Evolutionary conservation across 2,797 vertebrate species (phyloP).

Genomic region (Chanos chanos): DNA sequence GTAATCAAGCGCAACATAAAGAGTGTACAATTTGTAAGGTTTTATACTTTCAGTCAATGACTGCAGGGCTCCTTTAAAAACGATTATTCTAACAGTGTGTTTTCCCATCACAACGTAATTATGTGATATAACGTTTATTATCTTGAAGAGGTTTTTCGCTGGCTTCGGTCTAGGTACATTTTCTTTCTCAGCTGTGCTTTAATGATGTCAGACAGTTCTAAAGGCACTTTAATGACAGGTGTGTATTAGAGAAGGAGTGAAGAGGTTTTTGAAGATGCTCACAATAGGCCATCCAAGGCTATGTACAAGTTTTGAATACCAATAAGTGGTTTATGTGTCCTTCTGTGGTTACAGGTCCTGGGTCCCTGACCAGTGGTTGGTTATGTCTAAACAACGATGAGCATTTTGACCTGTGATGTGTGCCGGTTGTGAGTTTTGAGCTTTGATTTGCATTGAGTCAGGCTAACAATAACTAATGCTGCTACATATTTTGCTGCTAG

Average conservation of each 20-base stretch:
- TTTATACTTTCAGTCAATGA: conserved; percentile 47
- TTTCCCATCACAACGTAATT: conserved; percentile 71
- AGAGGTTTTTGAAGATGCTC: conserved; percentile 59
- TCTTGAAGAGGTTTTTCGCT: conserved; percentile 55
- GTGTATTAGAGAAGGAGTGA: conserved; percentile 65
- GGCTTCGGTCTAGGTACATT: conserved; percentile 26
- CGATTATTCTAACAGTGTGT: conserved; percentile 59
- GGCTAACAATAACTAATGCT: too few relatives aligned
- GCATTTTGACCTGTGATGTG: too few relatives aligned
- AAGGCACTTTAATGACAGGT: conserved; percentile 61
- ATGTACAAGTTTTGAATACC: too few relatives aligned
- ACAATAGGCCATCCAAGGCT: too few relatives aligned
- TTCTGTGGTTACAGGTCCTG: too few relatives aligned
- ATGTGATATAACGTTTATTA: conserved; percentile 63
- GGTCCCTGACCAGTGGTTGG: too few relatives aligned
- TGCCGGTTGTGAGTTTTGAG: too few relatives aligned
- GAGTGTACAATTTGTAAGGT: conserved; percentile 47
- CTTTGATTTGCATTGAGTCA: too few relatives aligned
- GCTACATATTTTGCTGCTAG: too few relatives aligned
- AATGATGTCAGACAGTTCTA: conserved; percentile 47
- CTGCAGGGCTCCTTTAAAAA: conserved; percentile 61
- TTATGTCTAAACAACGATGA: too few relatives aligned
- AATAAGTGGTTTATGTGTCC: too few relatives aligned
- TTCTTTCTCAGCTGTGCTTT: conserved; percentile 6
- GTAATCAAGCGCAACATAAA: too few relatives aligned